These are phyloP conservation scores for Onychomys arenicola DNA, from an alignment of 2,797 vertebrate species.

Conservation along the genomic window DNA sequence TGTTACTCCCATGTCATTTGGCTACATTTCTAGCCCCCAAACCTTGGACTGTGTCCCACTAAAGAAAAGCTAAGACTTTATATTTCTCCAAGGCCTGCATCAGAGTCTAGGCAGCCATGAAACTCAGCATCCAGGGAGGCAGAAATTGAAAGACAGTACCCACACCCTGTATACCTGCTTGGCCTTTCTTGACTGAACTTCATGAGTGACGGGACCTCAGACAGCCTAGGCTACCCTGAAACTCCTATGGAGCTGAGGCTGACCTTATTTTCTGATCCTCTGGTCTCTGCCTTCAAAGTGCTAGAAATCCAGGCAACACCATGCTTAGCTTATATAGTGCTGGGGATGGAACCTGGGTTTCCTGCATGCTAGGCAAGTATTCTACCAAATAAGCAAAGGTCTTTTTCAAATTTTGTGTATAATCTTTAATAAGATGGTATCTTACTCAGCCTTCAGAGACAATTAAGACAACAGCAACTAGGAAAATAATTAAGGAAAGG, in stretches of 20 bases:
- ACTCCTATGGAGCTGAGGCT: neutral
- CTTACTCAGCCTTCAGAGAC: slow-evolving; percentile 10
- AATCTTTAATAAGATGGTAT: slow-evolving; percentile 1
- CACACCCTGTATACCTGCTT: neutral
- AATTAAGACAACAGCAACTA: neutral
- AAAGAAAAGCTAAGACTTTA: neutral
- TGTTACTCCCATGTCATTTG: neutral
- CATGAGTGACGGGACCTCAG: neutral
- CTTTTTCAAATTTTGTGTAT: neutral
- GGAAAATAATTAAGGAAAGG: neutral
- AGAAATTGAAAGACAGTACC: neutral
- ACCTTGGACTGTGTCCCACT: neutral
- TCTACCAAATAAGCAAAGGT: neutral
- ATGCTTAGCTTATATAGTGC: neutral
- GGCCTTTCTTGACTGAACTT: neutral
- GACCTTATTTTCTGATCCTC: neutral
- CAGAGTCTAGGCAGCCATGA: neutral
- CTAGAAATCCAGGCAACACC: neutral
- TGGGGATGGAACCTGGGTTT: neutral
- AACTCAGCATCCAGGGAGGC: neutral
- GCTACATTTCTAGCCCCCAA: neutral
- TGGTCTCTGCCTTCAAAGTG: neutral
- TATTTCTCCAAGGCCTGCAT: neutral
- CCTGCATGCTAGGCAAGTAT: neutral
- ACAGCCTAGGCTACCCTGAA: neutral